Evolutionary conservation across 2,888 invertebrate species (phyloP), one percentile per base, ranked within the genome.

Genomic region (Polyploca ridens): DNA sequence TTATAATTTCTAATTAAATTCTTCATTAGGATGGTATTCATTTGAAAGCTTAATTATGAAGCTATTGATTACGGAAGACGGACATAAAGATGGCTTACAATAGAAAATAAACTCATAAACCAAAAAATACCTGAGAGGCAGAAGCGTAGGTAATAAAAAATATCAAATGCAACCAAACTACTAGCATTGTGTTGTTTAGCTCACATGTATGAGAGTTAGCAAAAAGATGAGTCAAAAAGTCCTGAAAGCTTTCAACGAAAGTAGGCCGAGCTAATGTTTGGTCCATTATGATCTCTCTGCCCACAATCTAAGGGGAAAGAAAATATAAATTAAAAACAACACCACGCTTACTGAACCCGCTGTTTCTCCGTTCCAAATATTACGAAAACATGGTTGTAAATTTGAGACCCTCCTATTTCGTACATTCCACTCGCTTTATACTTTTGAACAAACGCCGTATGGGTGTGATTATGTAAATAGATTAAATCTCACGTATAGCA

Each of bases 221-320:
- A 74, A 80, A 54, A 82, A 86, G 86, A 89, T 83, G 86, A 89
- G 86, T 83, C 83, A 83, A 85, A 87, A 86, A 85, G 79, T 84
- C 79, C 87, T 85, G 81, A 91, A 90, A 93, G 92, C 91, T 91
- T 91, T 90, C 83, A 77, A 68, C 76, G 79, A 81, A 88, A 89
- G 90, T 89, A 87, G 87, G 84, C 85, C 82, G 82, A 77, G 89
- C 85, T 91, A 93, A 93, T 93, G 91, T 90, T 89, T 85, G 83
- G 87, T 86, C 89, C 91, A 93, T 93, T 92, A 92, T 86, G 86
- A 88, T 86, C 86, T 81, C 86, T 80, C 83, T 72, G 75, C 75
- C 78, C 79, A 79, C 73, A 71, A 72, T 70, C 77, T 79, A 75
- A 76, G 72, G 69, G 80, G 80, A 82, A 80, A 84, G 79, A 83